Conservation (phyloP, 92 coral and sea anemone genomes). For the Meandrina meandrites region DNA sequence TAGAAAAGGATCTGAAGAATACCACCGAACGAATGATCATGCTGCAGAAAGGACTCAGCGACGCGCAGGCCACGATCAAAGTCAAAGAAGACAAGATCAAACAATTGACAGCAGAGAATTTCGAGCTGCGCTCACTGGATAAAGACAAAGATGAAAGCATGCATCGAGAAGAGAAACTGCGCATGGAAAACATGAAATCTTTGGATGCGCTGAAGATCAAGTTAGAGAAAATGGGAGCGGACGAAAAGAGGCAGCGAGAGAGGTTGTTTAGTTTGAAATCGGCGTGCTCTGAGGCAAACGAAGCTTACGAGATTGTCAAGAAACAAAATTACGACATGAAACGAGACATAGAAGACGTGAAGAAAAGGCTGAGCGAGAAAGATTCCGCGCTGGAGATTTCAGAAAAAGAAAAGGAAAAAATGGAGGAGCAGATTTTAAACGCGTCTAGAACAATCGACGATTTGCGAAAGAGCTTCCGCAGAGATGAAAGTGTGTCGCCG, state of each 20-base stretch:
- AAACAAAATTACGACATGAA: conserved; percentile 73
- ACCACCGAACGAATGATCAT: conserved; percentile 43
- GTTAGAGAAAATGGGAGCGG: conserved; percentile 68
- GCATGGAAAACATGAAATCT: conserved; percentile 88
- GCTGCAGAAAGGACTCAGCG: conserved; percentile 61
- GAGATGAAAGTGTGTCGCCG: conserved; percentile 75
- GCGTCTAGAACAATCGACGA: conserved; percentile 86
- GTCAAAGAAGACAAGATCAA: conserved; percentile 62
- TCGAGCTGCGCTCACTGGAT: conserved; percentile 56
- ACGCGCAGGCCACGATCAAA: conserved; percentile 42
- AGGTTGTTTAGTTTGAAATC: conserved; percentile 80
- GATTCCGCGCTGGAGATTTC: conserved; percentile 61
- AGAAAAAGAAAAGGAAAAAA: conserved; percentile 69
- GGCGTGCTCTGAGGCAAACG: conserved; percentile 91
- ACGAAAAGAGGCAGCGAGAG: conserved; percentile 79
- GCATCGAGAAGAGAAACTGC: conserved; percentile 66
- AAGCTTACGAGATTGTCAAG: conserved; percentile 89
- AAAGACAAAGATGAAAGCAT: conserved; percentile 67
- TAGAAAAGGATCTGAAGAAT: conserved; percentile 58
- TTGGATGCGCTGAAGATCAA: conserved; percentile 74
- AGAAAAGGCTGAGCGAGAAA: conserved; percentile 58
- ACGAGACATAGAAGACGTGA: conserved; percentile 59
- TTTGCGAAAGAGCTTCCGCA: conserved; percentile 61
- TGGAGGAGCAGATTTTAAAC: conserved; percentile 79
- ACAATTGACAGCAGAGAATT: conserved; percentile 56